phyloP scores from a whole-genome alignment of 2,113 vertebrate species.

The Spea multiplicata region DNA sequence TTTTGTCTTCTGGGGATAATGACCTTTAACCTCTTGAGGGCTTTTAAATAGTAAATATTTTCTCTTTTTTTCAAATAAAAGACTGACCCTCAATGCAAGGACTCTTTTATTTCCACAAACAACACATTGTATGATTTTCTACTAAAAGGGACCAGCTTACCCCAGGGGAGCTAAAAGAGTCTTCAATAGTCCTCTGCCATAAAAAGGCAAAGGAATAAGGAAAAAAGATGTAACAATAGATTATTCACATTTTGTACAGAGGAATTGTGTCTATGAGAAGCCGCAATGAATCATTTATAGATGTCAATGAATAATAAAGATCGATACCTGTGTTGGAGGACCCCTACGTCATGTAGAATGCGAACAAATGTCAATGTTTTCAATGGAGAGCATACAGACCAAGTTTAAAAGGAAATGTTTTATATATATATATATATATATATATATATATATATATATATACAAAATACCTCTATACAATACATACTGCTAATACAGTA shows the following conservation, averaged over 20 bases:
- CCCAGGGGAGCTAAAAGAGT: slow-evolving; percentile 33
- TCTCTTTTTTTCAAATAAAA: slow-evolving; percentile 31
- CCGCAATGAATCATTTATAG: slow-evolving; percentile 35
- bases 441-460: no score
- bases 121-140: slow-evolving; percentile 36
- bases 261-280: slow-evolving; percentile 31
- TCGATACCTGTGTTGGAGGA: no score
- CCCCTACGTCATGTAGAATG: no score
- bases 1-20: slow-evolving; percentile 15
- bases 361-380: no score
- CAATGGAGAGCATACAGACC: no score
- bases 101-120: slow-evolving; percentile 34
- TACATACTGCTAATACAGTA: no score
- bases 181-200: slow-evolving; percentile 15
- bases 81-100: slow-evolving; percentile 21
- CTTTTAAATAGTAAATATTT: slow-evolving; percentile 35
- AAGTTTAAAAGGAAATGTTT: no score
- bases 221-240: slow-evolving; percentile 8
- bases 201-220: slow-evolving; percentile 25
- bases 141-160: slow-evolving; percentile 5
- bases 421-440: no score
- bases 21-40: slow-evolving; percentile 23
- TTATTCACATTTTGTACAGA: slow-evolving; percentile 13
- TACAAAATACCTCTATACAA: no score
- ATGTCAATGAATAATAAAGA: slow-evolving; percentile 13